Conservation (phyloP, 2,888 invertebrate genomes). For the Zootermopsis nevadensis region DNA sequence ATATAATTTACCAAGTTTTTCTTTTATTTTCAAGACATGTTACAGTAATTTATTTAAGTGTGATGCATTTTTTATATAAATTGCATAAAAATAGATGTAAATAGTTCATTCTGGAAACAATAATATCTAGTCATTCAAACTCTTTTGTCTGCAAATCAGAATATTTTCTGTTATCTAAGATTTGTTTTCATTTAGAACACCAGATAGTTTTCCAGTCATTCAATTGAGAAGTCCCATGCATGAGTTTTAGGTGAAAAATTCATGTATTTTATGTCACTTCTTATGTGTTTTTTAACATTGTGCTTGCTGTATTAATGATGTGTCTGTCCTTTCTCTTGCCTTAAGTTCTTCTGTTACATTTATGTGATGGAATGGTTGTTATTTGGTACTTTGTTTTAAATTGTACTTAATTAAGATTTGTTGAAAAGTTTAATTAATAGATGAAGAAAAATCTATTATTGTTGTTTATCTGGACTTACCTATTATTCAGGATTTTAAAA, state of each 20-base stretch:
- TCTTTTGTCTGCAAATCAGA: too few species aligned
- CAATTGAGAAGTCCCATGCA: slow-evolving; percentile 12
- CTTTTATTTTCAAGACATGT: too few species aligned
- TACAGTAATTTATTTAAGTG: too few species aligned
- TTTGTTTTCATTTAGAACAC: not conserved
- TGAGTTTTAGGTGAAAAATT: not conserved
- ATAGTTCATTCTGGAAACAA: not conserved
- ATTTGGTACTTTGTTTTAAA: too few species aligned
- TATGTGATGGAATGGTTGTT: not conserved
- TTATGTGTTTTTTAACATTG: not conserved
- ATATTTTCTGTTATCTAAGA: too few species aligned
- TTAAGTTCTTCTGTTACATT: not conserved
- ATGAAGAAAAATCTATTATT: too few species aligned
- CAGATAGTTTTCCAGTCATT: slow-evolving; percentile 15
- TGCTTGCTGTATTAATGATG: slow-evolving; percentile 6
- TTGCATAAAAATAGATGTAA: not conserved
- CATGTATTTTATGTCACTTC: not conserved
- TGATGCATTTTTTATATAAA: not conserved
- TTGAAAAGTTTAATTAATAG: too few species aligned
- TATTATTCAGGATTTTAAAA: too few species aligned
- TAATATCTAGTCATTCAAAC: too few species aligned
- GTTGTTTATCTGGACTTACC: too few species aligned
- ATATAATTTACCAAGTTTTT: too few species aligned
- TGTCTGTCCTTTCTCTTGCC: slow-evolving; percentile 8
- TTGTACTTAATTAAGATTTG: too few species aligned